Percentiles rank a stretch among this genome's conserved stretches.
These are phyloP conservation scores for Pelochelys cantorii DNA, from an alignment of 2,797 vertebrate species.

Conservation along the genomic window DNA sequence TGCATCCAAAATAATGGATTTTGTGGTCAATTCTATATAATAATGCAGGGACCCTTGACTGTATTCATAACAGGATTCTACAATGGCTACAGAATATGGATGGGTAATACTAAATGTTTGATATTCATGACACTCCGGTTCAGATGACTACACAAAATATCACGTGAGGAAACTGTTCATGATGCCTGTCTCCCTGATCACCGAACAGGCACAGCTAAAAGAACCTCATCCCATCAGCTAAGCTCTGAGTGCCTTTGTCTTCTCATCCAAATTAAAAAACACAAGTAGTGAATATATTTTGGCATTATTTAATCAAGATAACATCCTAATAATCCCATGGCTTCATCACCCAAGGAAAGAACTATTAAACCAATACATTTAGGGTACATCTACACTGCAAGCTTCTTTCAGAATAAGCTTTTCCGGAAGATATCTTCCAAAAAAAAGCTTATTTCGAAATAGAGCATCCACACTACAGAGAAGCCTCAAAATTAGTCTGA, in stretches of 20 bases:
- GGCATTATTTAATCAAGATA: background rate
- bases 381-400: too few species aligned
- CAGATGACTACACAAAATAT: background rate
- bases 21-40: background rate
- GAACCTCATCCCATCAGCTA: background rate
- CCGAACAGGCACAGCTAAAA: background rate
- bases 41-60: rapidly evolving
- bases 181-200: background rate
- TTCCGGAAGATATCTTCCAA: too few species aligned
- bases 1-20: background rate
- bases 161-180: background rate
- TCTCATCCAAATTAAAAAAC: background rate
- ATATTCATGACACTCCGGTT: background rate
- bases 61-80: rapidly evolving
- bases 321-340: background rate
- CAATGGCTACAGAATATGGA: background rate
- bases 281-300: background rate
- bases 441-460: too few species aligned
- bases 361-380: background rate
- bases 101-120: background rate
- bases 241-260: background rate
- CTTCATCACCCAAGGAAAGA: background rate
- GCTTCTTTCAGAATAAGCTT: too few species aligned
- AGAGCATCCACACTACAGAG: too few species aligned
- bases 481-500: too few species aligned